Evolutionary conservation across 1,140 invertebrate genomes (phyloP), one percentile per base, ranked within the genome.

Genomic region (Tetraneura akinire): DNA sequence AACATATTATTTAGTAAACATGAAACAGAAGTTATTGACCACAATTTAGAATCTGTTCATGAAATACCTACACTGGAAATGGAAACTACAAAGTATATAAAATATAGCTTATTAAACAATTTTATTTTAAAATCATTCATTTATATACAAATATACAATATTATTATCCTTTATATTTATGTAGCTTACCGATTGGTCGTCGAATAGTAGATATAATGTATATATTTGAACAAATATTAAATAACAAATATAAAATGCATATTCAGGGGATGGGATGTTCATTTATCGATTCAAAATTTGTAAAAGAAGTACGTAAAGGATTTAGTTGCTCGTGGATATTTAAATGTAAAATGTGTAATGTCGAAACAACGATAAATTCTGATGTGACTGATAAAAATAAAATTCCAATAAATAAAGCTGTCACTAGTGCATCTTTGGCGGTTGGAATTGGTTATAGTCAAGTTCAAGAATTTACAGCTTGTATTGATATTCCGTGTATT

Each of bases 401-500:
- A 57, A 57, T 23, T 26, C 14, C 55, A 57, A 57, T 64, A 32
- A 62, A 62, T 32, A 62, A 62, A 62, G 57, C 26, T 32, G 26
- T 18, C 16, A 18, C 29, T 32, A 62, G 16, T 32, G 57, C 57
- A 62, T 26, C 57, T 26, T 14, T 62, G 5, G 57, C 57, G 0
- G 66, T 45, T 68, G 80, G 80, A 23, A 64, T 57, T 47, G 80
- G 80, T 18, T 80, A 71, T 71, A 29, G 21, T 16, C 45, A 42
- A 21, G 23, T 55, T 21, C 10, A 73, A 4, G 21, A 57, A 18
- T 42, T 80, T 49, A 23, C 66, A n/a, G 45, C 37, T 6, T 26
- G 29, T 14, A 81, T 76, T 51, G 45, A 81, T 45, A 49, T 81
- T 47, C 21, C 11, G 2, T 37, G 37, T 45, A 57, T 74, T 32